A percentile compares a stretch with the other conserved stretches of the same genome.
Evolutionary conservation across 2,888 invertebrate genomes (phyloP).

Genomic region (Pseudeuparius sepicola): DNA sequence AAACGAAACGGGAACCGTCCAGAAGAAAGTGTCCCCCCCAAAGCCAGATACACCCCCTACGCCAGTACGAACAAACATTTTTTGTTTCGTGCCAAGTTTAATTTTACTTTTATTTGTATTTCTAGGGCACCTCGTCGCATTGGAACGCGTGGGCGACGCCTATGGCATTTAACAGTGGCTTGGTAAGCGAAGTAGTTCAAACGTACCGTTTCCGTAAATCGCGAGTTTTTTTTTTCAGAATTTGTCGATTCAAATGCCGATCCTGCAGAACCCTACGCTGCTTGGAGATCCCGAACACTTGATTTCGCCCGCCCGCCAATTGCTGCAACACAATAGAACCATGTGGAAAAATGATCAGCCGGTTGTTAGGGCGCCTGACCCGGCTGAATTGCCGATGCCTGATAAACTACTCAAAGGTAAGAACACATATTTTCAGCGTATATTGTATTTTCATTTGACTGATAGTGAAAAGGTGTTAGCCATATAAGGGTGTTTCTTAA

Average conservation of each 20-base stretch:
- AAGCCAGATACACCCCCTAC: conserved; percentile 42
- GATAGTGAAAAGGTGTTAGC: too few species aligned
- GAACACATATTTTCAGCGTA: too few species aligned
- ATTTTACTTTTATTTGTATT: too few species aligned
- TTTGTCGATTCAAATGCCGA: conserved; percentile 34
- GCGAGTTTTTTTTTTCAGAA: conserved; percentile 23
- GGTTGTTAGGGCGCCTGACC: too few species aligned
- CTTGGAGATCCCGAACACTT: conserved; percentile 31
- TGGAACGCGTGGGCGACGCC: conserved; percentile 18
- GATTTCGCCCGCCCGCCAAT: conserved; percentile 34
- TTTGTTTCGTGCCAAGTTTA: too few species aligned
- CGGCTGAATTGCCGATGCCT: conserved; percentile 37
- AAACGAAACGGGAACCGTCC: too few species aligned
- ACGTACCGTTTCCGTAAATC: too few species aligned
- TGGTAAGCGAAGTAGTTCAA: too few species aligned
- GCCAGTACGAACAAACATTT: conserved; percentile 31
- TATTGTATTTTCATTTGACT: too few species aligned
- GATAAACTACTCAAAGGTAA: conserved; percentile 38
- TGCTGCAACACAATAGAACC: conserved; percentile 29
- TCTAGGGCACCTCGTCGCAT: conserved; percentile 21
- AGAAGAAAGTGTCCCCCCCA: too few species aligned
- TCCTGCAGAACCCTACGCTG: conserved; percentile 33
- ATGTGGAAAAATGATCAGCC: conserved; percentile 28
- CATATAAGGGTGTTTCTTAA: too few species aligned
- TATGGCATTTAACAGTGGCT: too few species aligned